A percentile compares a stretch with the other conserved stretches of the same genome.
Evolutionary conservation across 2,888 invertebrate species (phyloP).

Genomic region (Masnerella sp.): DNA sequence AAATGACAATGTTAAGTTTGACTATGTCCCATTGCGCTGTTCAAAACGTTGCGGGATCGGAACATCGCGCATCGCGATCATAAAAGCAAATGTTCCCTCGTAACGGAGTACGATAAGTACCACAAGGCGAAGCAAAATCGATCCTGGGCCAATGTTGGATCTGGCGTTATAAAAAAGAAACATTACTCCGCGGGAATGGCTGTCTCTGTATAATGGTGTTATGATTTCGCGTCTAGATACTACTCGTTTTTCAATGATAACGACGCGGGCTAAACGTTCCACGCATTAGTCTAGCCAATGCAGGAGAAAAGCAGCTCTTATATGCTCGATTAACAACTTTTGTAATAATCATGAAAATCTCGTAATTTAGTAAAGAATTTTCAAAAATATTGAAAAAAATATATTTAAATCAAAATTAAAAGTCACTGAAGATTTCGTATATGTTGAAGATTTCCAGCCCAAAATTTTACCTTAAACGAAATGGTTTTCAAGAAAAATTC

Average conservation of each 20-base stretch:
- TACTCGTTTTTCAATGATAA: slow-evolving; percentile 53
- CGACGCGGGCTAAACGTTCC: slow-evolving; percentile 40
- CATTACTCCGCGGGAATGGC: slow-evolving; percentile 61
- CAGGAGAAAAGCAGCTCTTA: background rate
- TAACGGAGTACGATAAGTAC: slow-evolving; percentile 77
- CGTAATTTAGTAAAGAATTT: too few species aligned
- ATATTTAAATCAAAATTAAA: too few species aligned
- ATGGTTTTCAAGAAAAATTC: too few species aligned
- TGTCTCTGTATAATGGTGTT: slow-evolving; percentile 70
- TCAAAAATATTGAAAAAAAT: too few species aligned
- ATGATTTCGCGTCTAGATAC: slow-evolving; percentile 69
- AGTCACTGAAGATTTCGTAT: too few species aligned
- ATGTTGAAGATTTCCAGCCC: too few species aligned
- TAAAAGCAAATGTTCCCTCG: slow-evolving; percentile 77
- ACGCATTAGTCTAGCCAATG: slow-evolving; percentile 38
- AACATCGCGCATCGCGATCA: slow-evolving; percentile 68
- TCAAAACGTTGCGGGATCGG: slow-evolving; percentile 67
- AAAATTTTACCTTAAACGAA: too few species aligned
- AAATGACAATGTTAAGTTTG: slow-evolving; percentile 38
- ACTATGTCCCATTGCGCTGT: slow-evolving; percentile 47
- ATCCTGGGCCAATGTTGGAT: slow-evolving; percentile 72
- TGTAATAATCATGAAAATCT: slow-evolving; percentile 14
- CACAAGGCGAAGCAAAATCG: slow-evolving; percentile 69
- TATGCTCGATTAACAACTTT: background rate
- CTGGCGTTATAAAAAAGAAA: slow-evolving; percentile 73